Percentiles rank a stretch among this genome's conserved stretches.
Conservation (phyloP, 2,888 invertebrate species). For the Mesopsocus fuscifrons region DNA sequence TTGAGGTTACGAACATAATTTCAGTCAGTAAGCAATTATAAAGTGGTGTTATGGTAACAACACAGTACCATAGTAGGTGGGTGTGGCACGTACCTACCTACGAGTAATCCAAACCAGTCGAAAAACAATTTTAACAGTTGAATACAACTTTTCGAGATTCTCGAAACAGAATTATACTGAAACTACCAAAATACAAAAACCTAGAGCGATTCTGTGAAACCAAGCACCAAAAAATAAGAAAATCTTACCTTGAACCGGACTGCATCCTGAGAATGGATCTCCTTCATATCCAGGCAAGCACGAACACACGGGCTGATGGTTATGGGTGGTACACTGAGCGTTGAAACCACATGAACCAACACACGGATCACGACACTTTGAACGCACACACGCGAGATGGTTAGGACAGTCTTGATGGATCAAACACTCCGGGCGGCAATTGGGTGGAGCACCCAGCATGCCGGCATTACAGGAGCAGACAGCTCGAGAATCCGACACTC, state of each 20-base stretch:
- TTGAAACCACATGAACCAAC: constrained; percentile 57
- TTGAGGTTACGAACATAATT: too few relatives aligned
- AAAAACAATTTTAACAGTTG: too few relatives aligned
- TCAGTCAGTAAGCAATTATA: too few relatives aligned
- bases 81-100: too few relatives aligned
- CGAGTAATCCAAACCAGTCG: too few relatives aligned
- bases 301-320: constrained; percentile 55
- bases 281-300: constrained; percentile 57
- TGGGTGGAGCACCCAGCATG: constrained; percentile 59
- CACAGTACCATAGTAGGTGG: too few relatives aligned
- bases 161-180: too few relatives aligned
- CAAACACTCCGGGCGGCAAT: constrained; percentile 57
- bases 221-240: too few relatives aligned
- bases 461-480: constrained; percentile 54
- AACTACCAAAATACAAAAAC: too few relatives aligned
- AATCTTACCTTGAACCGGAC: constrained; percentile 29
- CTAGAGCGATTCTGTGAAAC: too few relatives aligned
- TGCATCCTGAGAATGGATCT: constrained; percentile 61
- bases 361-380: constrained; percentile 58
- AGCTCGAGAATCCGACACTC: constrained; percentile 38
- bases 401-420: constrained; percentile 62
- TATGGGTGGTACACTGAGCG: constrained; percentile 50
- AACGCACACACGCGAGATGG: constrained; percentile 45
- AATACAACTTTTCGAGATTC: too few relatives aligned
- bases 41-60: too few relatives aligned